Evolutionary conservation across 2,888 invertebrate genomes (phyloP), one percentile per base, ranked within the genome.

Genomic region (Lasioglossum calceatum): DNA sequence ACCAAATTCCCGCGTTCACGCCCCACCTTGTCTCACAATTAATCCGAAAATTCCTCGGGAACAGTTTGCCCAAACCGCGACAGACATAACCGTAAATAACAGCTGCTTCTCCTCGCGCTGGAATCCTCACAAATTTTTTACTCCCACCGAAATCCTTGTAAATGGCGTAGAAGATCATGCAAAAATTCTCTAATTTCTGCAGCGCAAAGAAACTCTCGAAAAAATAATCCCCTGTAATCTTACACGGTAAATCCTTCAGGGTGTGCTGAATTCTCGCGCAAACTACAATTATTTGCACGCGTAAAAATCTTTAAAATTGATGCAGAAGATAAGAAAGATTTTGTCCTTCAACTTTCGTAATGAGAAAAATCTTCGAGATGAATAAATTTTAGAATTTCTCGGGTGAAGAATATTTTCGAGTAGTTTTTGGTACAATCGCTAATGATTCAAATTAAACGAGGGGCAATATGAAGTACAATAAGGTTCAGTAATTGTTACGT

Each of bases 1-100:
- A 19, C 36, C 67, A 32, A 67, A 70, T 50, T 73, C 74, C 80
- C 39, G 77, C 64, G 77, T 71, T 78, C 78, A 10, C 78, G 78
- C 70, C 71, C 27, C 76, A 58, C 16, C 27, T 7, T 36, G 36
- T 67, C 39, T 71, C 42, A 61, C 87, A 64, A 80, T 83, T 71
- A 71, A 14, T 74, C 58, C 36, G 64, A 77, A 73, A 77, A 64
- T 84, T 77, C 50, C 54, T 70, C 23, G n/a, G 42, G 10, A 50
- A 42, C 23, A 27, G 72, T 79, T 86, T 54, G 44, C 67, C 67
- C 19, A 67, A 67, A 67, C 67, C 67, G 10, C 50, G 81, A 74
- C 47, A 27, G 54, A 32, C 36, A 67, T 36, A 67, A 67, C 67
- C 19, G 67, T 36, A 36, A 67, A 67, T 67, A 36, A 67, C 10